A percentile compares a stretch with the other conserved stretches of the same genome.
These are phyloP conservation scores for Gnathonemus longibarbis DNA, from an alignment of 2,113 vertebrate genomes.

Conservation along the genomic window DNA sequence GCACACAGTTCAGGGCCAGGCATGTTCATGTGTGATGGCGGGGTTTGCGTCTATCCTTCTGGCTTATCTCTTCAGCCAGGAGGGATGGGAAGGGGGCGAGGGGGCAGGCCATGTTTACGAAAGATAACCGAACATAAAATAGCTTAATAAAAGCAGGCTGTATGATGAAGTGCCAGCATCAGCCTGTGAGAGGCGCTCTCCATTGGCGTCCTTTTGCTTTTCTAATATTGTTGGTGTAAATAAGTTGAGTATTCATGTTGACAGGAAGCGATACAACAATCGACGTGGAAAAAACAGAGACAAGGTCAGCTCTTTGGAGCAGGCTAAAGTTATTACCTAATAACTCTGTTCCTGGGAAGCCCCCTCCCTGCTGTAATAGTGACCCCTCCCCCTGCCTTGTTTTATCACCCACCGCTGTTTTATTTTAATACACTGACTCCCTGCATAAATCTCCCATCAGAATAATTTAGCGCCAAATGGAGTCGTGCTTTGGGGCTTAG, in stretches of 20 bases:
- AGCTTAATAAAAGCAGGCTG: background rate
- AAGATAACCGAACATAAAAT: background rate
- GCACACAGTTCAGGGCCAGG: background rate
- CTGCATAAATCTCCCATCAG: background rate
- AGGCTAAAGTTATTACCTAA: background rate
- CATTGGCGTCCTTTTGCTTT: background rate
- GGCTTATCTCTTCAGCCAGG: background rate
- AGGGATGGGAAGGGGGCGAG: background rate
- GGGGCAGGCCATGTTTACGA: background rate
- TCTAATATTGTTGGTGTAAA: background rate
- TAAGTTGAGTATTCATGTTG: background rate
- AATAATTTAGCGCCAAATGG: background rate
- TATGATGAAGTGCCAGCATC: background rate
- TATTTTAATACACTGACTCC: background rate
- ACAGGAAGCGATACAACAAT: constrained; percentile 13
- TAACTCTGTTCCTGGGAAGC: background rate
- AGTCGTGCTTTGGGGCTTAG: background rate
- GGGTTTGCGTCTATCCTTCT: background rate
- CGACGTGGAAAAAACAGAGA: background rate
- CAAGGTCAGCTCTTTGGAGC: constrained; percentile 12
- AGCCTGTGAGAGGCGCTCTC: background rate
- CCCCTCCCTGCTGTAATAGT: background rate
- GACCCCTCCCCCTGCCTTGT: background rate
- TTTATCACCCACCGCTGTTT: background rate
- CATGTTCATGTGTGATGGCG: background rate